Conservation (phyloP, 2,888 invertebrate species). For the Leptura quadrifasciata region DNA sequence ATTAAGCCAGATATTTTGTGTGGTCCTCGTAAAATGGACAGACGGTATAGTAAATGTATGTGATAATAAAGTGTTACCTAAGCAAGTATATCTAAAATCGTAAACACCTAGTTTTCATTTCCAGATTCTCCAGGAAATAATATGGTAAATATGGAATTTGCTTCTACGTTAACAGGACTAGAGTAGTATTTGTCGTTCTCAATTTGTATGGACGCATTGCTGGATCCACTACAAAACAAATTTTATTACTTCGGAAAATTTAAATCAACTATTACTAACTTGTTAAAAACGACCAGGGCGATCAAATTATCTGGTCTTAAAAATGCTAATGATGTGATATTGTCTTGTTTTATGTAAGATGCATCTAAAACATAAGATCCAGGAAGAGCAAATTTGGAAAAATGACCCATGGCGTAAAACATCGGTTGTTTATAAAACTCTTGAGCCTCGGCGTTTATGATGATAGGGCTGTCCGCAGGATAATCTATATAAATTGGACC, state of each 20-base stretch:
- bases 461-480: conserved; percentile 86
- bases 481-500: conserved; percentile 88
- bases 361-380: conserved; percentile 74
- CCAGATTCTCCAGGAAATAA: not conserved
- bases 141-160: conserved; percentile 11
- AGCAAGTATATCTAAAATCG: not conserved
- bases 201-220: not conserved
- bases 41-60: too few relatives aligned
- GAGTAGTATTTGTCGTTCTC: not conserved
- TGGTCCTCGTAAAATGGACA: too few relatives aligned
- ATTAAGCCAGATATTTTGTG: too few relatives aligned
- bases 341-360: conserved; percentile 56
- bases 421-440: conserved; percentile 92
- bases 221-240: not conserved
- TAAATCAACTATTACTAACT: conserved; percentile 11
- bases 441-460: conserved; percentile 76
- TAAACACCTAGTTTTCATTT: not conserved
- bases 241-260: not conserved
- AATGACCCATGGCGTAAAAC: conserved; percentile 88
- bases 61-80: conserved; percentile 3
- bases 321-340: conserved; percentile 69
- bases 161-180: not conserved
- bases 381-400: conserved; percentile 78
- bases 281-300: conserved; percentile 75
- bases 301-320: conserved; percentile 74